phyloP scores from a whole-genome alignment of 1,140 invertebrate species.

The Pollicipes pollicipes region DNA sequence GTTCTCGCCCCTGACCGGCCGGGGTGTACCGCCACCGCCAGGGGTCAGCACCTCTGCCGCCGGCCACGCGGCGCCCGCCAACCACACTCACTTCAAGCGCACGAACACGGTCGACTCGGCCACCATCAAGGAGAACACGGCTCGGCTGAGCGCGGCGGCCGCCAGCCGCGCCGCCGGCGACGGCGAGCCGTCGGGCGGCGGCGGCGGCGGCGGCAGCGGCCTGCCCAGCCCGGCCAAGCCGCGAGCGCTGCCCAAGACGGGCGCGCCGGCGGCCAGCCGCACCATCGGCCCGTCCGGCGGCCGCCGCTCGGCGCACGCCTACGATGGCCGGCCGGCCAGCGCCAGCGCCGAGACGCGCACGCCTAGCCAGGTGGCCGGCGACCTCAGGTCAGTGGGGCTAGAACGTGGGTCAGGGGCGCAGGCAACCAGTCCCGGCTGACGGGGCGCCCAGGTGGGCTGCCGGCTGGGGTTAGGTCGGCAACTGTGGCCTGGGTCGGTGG shows the following conservation, averaged over 20 bases:
- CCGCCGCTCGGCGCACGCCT: not conserved
- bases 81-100: constrained; percentile 39
- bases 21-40: too few relatives aligned
- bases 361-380: not conserved
- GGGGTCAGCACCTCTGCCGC: not conserved
- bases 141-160: constrained; percentile 34
- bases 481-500: too few relatives aligned
- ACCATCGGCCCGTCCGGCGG: not conserved
- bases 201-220: too few relatives aligned
- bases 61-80: not conserved
- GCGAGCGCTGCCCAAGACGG: not conserved
- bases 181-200: not conserved
- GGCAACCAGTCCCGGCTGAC: too few relatives aligned
- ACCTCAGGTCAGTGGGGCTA: not conserved
- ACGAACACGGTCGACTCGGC: constrained; percentile 83
- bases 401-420: too few relatives aligned
- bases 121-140: constrained; percentile 77
- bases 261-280: not conserved
- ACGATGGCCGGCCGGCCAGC: not conserved
- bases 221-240: not conserved
- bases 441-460: too few relatives aligned
- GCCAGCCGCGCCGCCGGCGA: not conserved
- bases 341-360: not conserved
- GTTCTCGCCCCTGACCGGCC: too few relatives aligned
- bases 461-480: too few relatives aligned